These are phyloP conservation scores for Octopus sinensis DNA, from an alignment of 1,140 invertebrate species.

Conservation along the genomic window DNA sequence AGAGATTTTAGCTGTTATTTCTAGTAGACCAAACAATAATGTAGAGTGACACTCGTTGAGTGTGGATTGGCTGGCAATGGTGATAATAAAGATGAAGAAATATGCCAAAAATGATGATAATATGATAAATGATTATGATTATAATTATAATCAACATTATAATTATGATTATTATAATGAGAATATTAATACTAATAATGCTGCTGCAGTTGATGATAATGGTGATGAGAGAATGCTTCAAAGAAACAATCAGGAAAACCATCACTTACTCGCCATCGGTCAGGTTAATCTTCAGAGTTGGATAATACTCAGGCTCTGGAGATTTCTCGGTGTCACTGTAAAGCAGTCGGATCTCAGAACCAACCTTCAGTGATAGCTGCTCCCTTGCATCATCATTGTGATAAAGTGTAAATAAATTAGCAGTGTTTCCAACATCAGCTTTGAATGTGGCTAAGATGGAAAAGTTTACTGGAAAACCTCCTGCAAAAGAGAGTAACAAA, in stretches of 20 bases:
- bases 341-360: background rate
- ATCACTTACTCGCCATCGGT: constrained; percentile 11
- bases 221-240: too few relatives aligned
- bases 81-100: too few relatives aligned
- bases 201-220: too few relatives aligned
- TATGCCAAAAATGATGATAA: too few relatives aligned
- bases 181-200: too few relatives aligned
- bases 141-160: too few relatives aligned
- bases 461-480: constrained; percentile 11
- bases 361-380: constrained; percentile 1
- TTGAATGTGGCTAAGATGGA: constrained; percentile 11
- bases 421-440: background rate
- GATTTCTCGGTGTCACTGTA: constrained; percentile 2
- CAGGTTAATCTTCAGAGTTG: constrained; percentile 5
- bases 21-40: too few relatives aligned
- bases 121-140: too few relatives aligned
- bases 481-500: background rate
- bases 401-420: constrained; percentile 15
- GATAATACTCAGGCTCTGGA: background rate
- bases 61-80: too few relatives aligned
- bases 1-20: too few relatives aligned
- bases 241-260: background rate
- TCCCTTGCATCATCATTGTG: constrained; percentile 6
- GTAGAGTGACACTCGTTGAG: too few relatives aligned
- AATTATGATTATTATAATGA: too few relatives aligned